Conservation (phyloP, 1,140 invertebrate genomes). For the Monochamus saltuarius region DNA sequence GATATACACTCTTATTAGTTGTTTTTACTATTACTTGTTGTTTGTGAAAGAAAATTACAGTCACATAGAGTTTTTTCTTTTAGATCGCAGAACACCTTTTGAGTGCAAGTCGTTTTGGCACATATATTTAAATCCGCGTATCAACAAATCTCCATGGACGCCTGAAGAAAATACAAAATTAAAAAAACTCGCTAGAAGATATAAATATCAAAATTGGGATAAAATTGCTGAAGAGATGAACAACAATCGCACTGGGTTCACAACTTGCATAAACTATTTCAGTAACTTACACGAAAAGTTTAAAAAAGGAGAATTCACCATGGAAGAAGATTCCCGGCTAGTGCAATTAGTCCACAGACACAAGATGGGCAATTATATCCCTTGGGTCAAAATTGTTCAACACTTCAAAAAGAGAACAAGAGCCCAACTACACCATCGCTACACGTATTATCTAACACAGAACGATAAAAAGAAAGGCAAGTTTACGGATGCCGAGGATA, state of each 20-base stretch:
- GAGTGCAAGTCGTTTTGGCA: conserved; percentile 67
- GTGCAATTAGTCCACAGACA: conserved; percentile 54
- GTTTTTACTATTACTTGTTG: no score
- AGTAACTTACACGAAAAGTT: conserved; percentile 53
- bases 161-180: conserved; percentile 59
- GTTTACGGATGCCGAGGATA: conserved; percentile 64
- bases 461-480: conserved; percentile 54
- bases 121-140: conserved; percentile 63
- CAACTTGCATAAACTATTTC: conserved; percentile 66
- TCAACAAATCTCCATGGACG: conserved; percentile 64
- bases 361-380: conserved; percentile 58
- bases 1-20: neutral
- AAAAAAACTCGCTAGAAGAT: conserved; percentile 51
- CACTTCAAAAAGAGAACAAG: conserved; percentile 62
- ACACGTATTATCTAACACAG: conserved; percentile 40
- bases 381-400: conserved; percentile 63
- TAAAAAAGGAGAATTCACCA: conserved; percentile 56
- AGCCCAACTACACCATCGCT: conserved; percentile 64
- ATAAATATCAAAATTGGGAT: conserved; percentile 65
- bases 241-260: conserved; percentile 63
- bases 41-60: no score
- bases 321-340: conserved; percentile 61
- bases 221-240: conserved; percentile 58
- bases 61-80: no score
- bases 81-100: neutral